phyloP scores from a whole-genome alignment of 1,140 invertebrate genomes.

The Cotesia chilonis region DNA sequence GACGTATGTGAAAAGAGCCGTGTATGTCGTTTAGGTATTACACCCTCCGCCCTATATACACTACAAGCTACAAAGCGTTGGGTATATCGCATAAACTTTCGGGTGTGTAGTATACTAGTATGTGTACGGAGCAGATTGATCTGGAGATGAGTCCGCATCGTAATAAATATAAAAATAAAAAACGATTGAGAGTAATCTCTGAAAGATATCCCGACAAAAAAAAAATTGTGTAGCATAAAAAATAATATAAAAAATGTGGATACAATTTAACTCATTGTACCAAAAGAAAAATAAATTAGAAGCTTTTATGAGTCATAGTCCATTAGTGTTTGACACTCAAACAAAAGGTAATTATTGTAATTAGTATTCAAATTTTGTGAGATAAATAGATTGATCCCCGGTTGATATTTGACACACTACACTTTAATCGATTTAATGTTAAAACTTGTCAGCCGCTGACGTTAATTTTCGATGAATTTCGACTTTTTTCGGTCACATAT shows the following conservation, averaged over 20 bases:
- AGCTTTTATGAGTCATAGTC: no score
- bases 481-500: no score
- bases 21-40: conserved; percentile 7
- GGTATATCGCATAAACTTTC: not conserved
- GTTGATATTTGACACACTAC: no score
- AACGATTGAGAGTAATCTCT: conserved; percentile 1
- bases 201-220: not conserved
- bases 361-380: no score
- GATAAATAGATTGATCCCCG: no score
- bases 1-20: conserved; percentile 23
- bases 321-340: no score
- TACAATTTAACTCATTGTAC: conserved; percentile 27
- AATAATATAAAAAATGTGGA: conserved; percentile 1
- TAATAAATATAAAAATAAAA: not conserved
- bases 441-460: no score
- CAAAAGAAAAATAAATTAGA: not conserved
- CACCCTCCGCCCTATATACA: no score
- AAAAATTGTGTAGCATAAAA: conserved; percentile 3
- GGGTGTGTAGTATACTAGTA: no score
- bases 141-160: conserved; percentile 1
- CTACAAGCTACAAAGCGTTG: not conserved
- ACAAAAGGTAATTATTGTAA: no score
- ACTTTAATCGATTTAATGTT: no score
- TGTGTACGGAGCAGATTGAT: not conserved
- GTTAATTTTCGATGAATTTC: no score